Evolutionary conservation across 2,888 invertebrate genomes (phyloP), one percentile per base, ranked within the genome.

Genomic region (Iselma pallidipennis): DNA sequence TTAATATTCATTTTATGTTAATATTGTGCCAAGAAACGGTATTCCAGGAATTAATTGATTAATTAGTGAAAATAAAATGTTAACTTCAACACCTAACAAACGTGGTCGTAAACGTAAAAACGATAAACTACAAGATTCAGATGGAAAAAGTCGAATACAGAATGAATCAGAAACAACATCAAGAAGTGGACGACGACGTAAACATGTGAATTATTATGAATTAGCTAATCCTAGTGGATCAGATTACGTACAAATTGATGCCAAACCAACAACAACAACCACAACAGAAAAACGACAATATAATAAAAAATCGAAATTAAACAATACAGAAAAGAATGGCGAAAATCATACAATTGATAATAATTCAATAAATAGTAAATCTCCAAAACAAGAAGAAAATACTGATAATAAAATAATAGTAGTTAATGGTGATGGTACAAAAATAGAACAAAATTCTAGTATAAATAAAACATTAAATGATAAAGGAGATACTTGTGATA

Each of bases 191-290:
- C 70, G 75, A 25, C 70, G 65, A 52, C 64, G 71, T 5, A 71
- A 67, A 56, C 65, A 68, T 52, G 56, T 75, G 4, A 68, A 75
- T 66, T 75, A 75, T 59, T 71, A 66, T 7, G 65, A 69, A 49
- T 31, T 75, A 12, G 71, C 66, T 4, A 69, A 69, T 67, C 69
- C 69, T 2, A 57, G 60, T 37, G 57, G 57, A 29, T 4, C 59
- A 6, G 54, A 57, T 2, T 33, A 23, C 37, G 16, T 52, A 31
- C 25, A 49, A 19, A 12, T 21, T 5, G 49, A 49, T 7, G 45
- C 14, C 28, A n/a, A 28, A 31, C 9, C 31, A 12, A 33, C 49
- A 28, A 26, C 29, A 16, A 14, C 7, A n/a, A 28, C 50, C 1
- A 31, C 10, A 29, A 61, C 25, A 19, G 9, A 14, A 14, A 23